Conservation (phyloP, 2,113 vertebrate genomes). For the Lipophrys pholis region DNA sequence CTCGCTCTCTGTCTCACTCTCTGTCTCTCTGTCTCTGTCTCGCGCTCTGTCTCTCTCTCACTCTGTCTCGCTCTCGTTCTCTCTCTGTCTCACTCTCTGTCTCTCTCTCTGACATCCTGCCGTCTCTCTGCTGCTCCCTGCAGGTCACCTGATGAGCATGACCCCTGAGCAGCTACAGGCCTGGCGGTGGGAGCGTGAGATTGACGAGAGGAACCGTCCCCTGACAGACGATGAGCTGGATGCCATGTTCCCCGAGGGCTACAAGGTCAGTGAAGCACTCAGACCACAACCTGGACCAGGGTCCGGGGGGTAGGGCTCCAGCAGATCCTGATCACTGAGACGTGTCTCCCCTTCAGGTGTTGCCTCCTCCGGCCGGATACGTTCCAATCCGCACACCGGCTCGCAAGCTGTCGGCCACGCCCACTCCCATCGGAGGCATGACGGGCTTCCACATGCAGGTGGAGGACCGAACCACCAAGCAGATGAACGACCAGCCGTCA, state of each 20-base stretch:
- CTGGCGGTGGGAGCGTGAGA: constrained; percentile 98
- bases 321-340: neutral
- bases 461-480: constrained; percentile 95
- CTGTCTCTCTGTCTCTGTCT: neutral
- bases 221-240: constrained; percentile 98
- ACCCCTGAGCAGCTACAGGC: constrained; percentile 98
- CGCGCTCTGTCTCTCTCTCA: neutral
- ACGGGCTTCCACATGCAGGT: constrained; percentile 99
- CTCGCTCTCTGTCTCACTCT: neutral
- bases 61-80: neutral
- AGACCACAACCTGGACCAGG: too few relatives aligned
- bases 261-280: too few relatives aligned
- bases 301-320: too few relatives aligned
- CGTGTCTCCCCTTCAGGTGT: constrained; percentile 82
- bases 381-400: constrained; percentile 98
- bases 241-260: constrained; percentile 99
- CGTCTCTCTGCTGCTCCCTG: neutral
- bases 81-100: neutral
- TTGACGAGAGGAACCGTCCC: constrained; percentile 96
- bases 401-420: constrained; percentile 95
- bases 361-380: constrained; percentile 96
- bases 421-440: constrained; percentile 97
- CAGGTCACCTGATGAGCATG: constrained; percentile 99
- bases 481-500: constrained; percentile 96
- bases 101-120: neutral